Evolutionary conservation across 2,113 vertebrate genomes (phyloP), one percentile per base, ranked within the genome.

Genomic region (Piprites chloris): DNA sequence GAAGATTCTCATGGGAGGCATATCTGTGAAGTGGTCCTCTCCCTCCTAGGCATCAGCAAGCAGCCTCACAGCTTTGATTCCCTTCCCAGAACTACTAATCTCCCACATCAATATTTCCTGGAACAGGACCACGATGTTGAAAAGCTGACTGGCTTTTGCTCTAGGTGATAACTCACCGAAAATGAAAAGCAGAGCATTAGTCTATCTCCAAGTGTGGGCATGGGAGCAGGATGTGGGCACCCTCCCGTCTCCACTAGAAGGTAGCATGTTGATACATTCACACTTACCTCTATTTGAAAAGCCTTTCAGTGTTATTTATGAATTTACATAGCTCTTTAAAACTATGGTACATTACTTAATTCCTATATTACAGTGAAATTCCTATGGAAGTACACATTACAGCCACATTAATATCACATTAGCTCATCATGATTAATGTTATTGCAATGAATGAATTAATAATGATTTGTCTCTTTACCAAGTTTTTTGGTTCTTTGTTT

Each of bases 321-420:
- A 96, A 87, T 92, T 96, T 94, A 90, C 39, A 8, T 86, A 91
- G 95, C 69, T 93, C 80, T 89, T 91, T 93, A 80, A 94, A 96
- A 94, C 90, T 68, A 65, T 91, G 47, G 27, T 93, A 88, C 89
- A 96, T 96, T 96, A 97, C 85, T 92, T 88, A 96, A 95, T 96
- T 97, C 97, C 96, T 94, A 79, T 97, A 95, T 88, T 97, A 85
- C 84, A 92, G 47, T 95, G 95, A 97, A 96, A 97, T 94, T 97
- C 93, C 93, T 97, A 90, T 95, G 96, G 97, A 97, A 97, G 91
- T 66, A 90, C 93, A 77, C 96, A 96, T 97, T 97, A 97, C 55
- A 97, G 95, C 91, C 97, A 95, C 97, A 98, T 98, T 98, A 98
- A 97, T 97, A 98, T 97, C 98, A 97, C 98, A 98, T 98, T 98